A percentile compares a stretch with the other conserved stretches of the same genome.
These are phyloP conservation scores for Sepiola atlantica DNA, from an alignment of 2,888 invertebrate species.

Conservation along the genomic window DNA sequence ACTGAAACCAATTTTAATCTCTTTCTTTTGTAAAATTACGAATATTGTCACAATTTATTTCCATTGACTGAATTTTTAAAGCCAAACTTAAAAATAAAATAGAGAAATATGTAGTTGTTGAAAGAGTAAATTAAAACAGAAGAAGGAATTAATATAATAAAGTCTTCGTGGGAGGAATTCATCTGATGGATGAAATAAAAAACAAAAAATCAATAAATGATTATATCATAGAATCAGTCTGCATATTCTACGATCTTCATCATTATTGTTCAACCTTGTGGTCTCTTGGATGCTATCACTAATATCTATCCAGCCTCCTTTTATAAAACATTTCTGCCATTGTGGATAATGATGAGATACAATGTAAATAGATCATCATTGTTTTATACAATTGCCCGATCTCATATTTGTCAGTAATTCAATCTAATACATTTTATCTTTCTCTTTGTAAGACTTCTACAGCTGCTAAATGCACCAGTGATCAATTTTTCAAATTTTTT, in stretches of 20 bases:
- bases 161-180: neutral
- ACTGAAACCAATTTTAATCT: neutral
- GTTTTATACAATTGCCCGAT: neutral
- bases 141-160: neutral
- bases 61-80: neutral
- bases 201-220: neutral
- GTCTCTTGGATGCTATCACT: neutral
- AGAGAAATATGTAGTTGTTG: neutral
- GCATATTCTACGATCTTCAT: neutral
- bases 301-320: neutral
- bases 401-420: neutral
- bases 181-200: neutral
- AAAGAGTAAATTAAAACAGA: neutral
- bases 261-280: neutral
- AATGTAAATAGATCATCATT: neutral
- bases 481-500: neutral
- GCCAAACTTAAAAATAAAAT: neutral
- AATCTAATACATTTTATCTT: neutral
- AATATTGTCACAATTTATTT: constrained; percentile 6
- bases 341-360: neutral
- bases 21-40: neutral
- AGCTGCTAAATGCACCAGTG: too few relatives aligned
- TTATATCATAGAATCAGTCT: neutral
- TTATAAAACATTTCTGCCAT: neutral
- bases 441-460: neutral